A percentile compares a stretch with the other conserved stretches of the same genome.
Evolutionary conservation across 2,888 invertebrate genomes (phyloP).

Genomic region (Cephus spinipes): DNA sequence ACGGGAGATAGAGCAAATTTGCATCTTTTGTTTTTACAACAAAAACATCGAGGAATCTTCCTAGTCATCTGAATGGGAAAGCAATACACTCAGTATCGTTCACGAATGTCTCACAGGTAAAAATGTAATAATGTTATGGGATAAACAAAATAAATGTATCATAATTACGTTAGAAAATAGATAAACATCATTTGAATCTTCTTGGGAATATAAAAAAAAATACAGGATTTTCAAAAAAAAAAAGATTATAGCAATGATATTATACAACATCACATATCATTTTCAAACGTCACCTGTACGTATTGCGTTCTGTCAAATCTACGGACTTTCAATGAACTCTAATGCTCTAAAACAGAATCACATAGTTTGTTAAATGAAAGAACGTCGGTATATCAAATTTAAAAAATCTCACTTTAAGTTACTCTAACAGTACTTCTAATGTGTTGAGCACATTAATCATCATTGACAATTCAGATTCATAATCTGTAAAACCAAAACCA

Average conservation of each 20-base stretch:
- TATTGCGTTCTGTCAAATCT: neutral
- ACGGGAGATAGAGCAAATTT: neutral
- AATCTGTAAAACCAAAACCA: slow-evolving; percentile 28
- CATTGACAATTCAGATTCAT: slow-evolving; percentile 26
- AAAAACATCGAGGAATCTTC: neutral
- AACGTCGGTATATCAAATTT: neutral
- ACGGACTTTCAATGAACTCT: too few relatives aligned
- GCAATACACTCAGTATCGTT: neutral
- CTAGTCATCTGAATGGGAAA: neutral
- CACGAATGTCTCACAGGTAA: neutral
- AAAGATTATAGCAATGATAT: neutral
- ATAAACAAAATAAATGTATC: neutral
- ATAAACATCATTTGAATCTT: neutral
- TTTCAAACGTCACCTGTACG: neutral
- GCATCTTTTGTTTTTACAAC: neutral
- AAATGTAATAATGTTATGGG: neutral
- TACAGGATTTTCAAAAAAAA: neutral
- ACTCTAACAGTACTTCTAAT: slow-evolving; percentile 22
- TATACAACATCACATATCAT: neutral
- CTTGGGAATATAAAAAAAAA: neutral
- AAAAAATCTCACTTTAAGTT: neutral
- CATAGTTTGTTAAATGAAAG: neutral
- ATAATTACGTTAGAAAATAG: neutral
- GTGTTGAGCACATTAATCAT: slow-evolving; percentile 26
- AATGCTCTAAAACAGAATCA: neutral